These are phyloP conservation scores for Corythornis cristatus DNA, from an alignment of 2,113 vertebrate genomes.

Conservation along the genomic window DNA sequence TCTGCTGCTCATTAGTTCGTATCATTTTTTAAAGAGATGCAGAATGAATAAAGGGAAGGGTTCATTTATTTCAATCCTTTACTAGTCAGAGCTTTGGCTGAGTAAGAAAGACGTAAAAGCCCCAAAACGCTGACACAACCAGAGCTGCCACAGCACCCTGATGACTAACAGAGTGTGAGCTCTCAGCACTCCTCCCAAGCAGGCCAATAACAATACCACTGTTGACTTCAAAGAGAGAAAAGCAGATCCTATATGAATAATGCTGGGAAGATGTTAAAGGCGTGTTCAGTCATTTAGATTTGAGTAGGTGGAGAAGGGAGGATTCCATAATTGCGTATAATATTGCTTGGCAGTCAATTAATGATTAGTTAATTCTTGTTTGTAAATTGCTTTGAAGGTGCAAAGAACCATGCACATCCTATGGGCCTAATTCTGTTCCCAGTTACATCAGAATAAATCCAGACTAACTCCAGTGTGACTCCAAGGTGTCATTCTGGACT, in stretches of 20 bases:
- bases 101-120: slow-evolving; percentile 29
- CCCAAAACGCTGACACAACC: slow-evolving; percentile 61
- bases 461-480: neutral
- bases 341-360: slow-evolving; percentile 58
- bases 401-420: neutral
- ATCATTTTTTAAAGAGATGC: neutral
- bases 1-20: neutral
- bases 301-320: slow-evolving; percentile 70
- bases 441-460: slow-evolving; percentile 4
- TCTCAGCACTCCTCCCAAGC: slow-evolving; percentile 60
- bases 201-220: slow-evolving; percentile 34
- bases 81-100: slow-evolving; percentile 26
- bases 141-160: neutral
- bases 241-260: slow-evolving; percentile 54
- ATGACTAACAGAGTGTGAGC: slow-evolving; percentile 64
- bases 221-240: slow-evolving; percentile 68
- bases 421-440: neutral
- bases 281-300: slow-evolving; percentile 64
- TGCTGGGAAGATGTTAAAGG: slow-evolving; percentile 65
- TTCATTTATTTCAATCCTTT: neutral
- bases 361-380: slow-evolving; percentile 66
- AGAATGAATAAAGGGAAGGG: slow-evolving; percentile 1
- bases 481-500: neutral
- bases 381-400: slow-evolving; percentile 65
- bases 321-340: slow-evolving; percentile 50